Evolutionary conservation across 2,888 invertebrate genomes (phyloP).

Genomic region (Sepiola atlantica): DNA sequence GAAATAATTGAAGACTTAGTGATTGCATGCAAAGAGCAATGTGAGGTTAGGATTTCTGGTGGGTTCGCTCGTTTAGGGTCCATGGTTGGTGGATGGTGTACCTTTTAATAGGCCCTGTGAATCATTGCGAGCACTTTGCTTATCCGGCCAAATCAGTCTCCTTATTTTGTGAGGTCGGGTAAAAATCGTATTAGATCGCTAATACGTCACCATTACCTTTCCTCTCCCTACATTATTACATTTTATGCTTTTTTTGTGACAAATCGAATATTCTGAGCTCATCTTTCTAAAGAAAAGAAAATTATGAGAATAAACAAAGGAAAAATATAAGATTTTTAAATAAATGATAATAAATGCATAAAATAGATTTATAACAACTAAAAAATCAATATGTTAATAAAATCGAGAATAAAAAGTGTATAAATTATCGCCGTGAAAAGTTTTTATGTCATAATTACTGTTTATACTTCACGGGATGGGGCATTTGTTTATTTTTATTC

Average conservation of each 20-base stretch:
- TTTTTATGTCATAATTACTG: neutral
- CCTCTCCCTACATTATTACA: neutral
- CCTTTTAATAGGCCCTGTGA: neutral
- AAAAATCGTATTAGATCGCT: neutral
- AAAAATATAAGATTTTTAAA: neutral
- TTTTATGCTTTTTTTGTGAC: neutral
- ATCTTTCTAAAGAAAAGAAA: neutral
- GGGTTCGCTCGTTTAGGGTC: neutral
- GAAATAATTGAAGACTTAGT: neutral
- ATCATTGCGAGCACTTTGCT: neutral
- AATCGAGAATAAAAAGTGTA: conserved; percentile 8
- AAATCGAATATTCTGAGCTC: neutral
- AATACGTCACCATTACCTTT: neutral
- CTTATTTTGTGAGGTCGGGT: neutral
- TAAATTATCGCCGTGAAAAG: neutral
- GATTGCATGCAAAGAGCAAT: neutral
- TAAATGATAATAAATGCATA: neutral
- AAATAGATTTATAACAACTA: neutral
- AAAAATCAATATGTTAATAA: neutral
- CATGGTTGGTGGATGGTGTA: neutral
- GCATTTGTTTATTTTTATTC: neutral
- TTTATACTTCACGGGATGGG: neutral
- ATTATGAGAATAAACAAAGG: neutral
- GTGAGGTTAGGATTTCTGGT: neutral
- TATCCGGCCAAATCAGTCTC: neutral